Conservation (phyloP, 2,888 invertebrate species). For the Gasteruption jaculator region DNA sequence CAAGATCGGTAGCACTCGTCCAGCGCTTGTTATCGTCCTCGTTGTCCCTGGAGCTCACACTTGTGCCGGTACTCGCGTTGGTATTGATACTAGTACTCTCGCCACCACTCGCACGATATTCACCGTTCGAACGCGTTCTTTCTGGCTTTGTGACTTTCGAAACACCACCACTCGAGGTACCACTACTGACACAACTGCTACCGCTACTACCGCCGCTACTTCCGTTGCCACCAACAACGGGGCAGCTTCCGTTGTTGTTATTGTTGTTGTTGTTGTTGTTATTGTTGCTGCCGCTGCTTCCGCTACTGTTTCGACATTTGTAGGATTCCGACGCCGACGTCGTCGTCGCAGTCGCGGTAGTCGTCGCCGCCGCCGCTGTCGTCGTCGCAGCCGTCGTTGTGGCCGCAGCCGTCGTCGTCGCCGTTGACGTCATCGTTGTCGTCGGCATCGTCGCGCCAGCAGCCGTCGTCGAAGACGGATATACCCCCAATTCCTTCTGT, state of each 20-base stretch:
- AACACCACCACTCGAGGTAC: conserved; percentile 19
- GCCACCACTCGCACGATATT: conserved; percentile 32
- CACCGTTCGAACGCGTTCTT: conserved; percentile 45
- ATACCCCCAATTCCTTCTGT: conserved; percentile 61
- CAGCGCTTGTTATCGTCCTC: conserved; percentile 30
- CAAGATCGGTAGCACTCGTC: conserved; percentile 44
- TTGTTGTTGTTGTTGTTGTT: conserved; percentile 2
- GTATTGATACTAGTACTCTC: conserved; percentile 9
- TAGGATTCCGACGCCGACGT: too few species aligned
- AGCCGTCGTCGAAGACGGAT: conserved; percentile 32
- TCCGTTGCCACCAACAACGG: too few species aligned
- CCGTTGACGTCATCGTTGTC: too few species aligned
- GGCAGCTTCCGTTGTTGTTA: background rate
- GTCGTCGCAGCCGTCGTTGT: too few species aligned
- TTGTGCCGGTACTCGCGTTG: conserved; percentile 24
- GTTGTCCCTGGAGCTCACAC: conserved; percentile 32
- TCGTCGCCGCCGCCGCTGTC: too few species aligned
- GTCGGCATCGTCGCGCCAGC: conserved; percentile 13
- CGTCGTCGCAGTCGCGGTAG: conserved; percentile 9
- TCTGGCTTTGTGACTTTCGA: conserved; percentile 31
- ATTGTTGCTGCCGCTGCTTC: conserved; percentile 27
- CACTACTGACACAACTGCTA: conserved; percentile 15
- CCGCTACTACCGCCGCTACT: conserved; percentile 16
- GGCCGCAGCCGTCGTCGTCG: too few species aligned
- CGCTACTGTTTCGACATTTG: conserved; percentile 36